Evolutionary conservation across 1,140 invertebrate species (phyloP).

Genomic region (Drosophila bocqueti): DNA sequence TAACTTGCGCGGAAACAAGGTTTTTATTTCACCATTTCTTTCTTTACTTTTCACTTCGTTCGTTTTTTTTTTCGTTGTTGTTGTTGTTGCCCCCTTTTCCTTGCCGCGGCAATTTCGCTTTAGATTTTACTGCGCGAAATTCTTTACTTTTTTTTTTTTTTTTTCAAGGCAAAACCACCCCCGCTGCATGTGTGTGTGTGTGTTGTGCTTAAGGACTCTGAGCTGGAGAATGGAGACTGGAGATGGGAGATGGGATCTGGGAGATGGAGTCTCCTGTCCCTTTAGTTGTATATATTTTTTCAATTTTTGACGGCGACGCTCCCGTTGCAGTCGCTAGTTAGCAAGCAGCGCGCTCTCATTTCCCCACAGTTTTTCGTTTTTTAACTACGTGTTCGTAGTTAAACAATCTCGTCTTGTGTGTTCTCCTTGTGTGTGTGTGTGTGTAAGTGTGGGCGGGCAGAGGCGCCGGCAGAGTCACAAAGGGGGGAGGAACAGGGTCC

Average conservation of each 20-base stretch:
- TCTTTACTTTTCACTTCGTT: constrained; percentile 74
- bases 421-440: constrained; percentile 60
- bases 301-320: constrained; percentile 70
- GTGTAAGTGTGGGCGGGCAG: constrained; percentile 36
- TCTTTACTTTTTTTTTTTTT: constrained; percentile 57
- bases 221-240: neutral
- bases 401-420: constrained; percentile 84
- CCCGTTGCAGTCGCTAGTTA: constrained; percentile 55
- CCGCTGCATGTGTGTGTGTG: constrained; percentile 46
- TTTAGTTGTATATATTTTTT: constrained; percentile 68
- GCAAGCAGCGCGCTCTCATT: constrained; percentile 23
- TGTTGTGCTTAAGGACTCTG: constrained; percentile 32
- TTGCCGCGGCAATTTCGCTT: constrained; percentile 60
- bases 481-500: neutral
- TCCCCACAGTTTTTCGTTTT: constrained; percentile 65
- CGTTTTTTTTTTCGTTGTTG: neutral
- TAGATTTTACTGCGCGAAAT: constrained; percentile 80
- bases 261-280: constrained; percentile 9
- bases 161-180: constrained; percentile 67
- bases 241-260: neutral
- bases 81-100: constrained; percentile 10
- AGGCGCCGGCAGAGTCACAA: constrained; percentile 18
- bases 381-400: constrained; percentile 85
- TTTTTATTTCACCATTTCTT: constrained; percentile 84
- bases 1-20: constrained; percentile 83